These are phyloP conservation scores for Tetragonula carbonaria DNA, from an alignment of 2,888 invertebrate species.

Conservation along the genomic window DNA sequence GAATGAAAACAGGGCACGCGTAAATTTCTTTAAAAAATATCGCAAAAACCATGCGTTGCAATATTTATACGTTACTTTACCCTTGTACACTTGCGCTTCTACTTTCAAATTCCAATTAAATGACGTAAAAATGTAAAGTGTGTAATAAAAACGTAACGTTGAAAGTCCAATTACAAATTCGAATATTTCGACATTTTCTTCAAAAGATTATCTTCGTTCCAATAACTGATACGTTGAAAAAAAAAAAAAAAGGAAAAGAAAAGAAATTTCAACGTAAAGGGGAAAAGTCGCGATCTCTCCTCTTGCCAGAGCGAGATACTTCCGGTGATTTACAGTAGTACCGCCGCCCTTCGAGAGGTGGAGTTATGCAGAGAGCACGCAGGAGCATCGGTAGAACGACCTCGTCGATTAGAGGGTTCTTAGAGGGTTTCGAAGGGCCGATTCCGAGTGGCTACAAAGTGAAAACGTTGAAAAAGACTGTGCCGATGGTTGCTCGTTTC, in stretches of 20 bases:
- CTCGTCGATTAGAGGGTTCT: slow-evolving; percentile 79
- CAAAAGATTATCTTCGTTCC: too few species aligned
- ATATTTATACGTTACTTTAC: too few species aligned
- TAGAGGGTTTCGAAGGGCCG: slow-evolving; percentile 70
- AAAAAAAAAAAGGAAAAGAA: not conserved
- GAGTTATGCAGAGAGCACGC: slow-evolving; percentile 64
- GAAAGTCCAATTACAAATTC: too few species aligned
- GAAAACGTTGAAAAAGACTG: slow-evolving; percentile 60
- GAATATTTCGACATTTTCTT: too few species aligned
- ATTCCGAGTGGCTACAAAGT: slow-evolving; percentile 72
- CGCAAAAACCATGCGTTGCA: too few species aligned
- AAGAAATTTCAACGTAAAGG: not conserved
- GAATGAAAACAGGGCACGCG: too few species aligned
- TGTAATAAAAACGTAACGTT: too few species aligned
- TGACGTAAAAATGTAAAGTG: too few species aligned
- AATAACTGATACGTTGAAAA: too few species aligned
- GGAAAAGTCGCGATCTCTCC: not conserved
- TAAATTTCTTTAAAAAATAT: too few species aligned
- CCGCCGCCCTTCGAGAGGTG: slow-evolving; percentile 35
- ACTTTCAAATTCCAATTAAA: too few species aligned
- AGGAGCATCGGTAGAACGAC: slow-evolving; percentile 52
- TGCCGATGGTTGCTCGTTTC: not conserved
- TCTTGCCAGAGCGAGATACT: not conserved
- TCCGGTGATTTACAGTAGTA: slow-evolving; percentile 51
- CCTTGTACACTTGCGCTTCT: too few species aligned